A percentile compares a stretch with the other conserved stretches of the same genome.
Evolutionary conservation across 2,888 invertebrate genomes (phyloP).

Genomic region (Drosophila phalerata): DNA sequence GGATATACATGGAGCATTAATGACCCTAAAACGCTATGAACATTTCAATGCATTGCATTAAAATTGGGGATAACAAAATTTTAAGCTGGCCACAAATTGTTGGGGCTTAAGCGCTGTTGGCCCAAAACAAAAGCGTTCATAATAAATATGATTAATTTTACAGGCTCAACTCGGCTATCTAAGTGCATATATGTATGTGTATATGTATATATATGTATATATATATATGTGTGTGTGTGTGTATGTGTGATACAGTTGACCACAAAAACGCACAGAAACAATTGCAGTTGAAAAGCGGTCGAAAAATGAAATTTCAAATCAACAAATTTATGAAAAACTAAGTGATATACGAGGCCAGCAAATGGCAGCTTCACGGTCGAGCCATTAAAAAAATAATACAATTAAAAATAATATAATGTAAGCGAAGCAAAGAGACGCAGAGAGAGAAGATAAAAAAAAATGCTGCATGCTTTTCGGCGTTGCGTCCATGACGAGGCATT

Average conservation of each 20-base stretch:
- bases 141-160: conserved; percentile 72
- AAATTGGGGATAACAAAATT: conserved; percentile 65
- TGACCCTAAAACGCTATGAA: conserved; percentile 46
- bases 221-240: conserved; percentile 17
- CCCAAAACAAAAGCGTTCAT: conserved; percentile 46
- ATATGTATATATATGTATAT: background rate
- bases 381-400: conserved; percentile 33
- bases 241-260: conserved; percentile 46
- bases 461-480: conserved; percentile 44
- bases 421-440: background rate
- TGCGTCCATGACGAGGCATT: conserved; percentile 61
- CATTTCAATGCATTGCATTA: conserved; percentile 40
- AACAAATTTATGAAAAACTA: conserved; percentile 29
- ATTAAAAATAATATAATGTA: conserved; percentile 22
- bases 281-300: background rate
- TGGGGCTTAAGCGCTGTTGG: conserved; percentile 55
- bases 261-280: conserved; percentile 25
- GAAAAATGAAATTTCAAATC: conserved; percentile 30
- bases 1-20: conserved; percentile 41
- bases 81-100: conserved; percentile 70
- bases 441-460: conserved; percentile 12
- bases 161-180: conserved; percentile 27
- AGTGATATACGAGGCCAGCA: conserved; percentile 8
- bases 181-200: background rate
- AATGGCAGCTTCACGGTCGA: conserved; percentile 6